A percentile compares a stretch with the other conserved stretches of the same genome.
Conservation (phyloP, 2,888 invertebrate species). For the Cosmopolites sordidus region DNA sequence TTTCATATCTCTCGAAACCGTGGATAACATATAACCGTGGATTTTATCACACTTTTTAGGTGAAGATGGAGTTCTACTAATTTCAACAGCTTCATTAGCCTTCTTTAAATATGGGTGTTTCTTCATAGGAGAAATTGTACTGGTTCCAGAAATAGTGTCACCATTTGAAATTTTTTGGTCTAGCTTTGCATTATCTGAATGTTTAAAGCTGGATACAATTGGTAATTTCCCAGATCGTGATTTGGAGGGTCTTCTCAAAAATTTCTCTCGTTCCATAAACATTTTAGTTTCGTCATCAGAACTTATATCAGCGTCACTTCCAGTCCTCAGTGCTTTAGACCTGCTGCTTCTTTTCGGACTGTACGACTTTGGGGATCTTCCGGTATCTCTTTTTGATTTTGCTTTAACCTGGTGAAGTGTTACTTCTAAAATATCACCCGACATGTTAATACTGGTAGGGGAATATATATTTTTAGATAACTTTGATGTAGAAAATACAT, state of each 20-base stretch:
- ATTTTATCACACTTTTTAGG: conserved; percentile 39
- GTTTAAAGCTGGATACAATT: no score
- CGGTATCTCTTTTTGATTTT: conserved; percentile 2
- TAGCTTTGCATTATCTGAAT: neutral
- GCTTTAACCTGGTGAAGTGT: conserved; percentile 36
- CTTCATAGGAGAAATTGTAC: conserved; percentile 15
- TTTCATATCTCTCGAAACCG: conserved; percentile 55
- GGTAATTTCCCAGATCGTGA: neutral
- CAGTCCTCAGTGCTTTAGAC: conserved; percentile 29
- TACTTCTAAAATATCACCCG: conserved; percentile 47
- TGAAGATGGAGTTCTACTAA: conserved; percentile 1
- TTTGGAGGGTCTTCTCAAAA: conserved; percentile 11
- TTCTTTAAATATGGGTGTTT: conserved; percentile 27
- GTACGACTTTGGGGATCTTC: conserved; percentile 11
- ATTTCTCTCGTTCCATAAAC: neutral
- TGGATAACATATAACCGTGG: conserved; percentile 59
- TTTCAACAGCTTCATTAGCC: conserved; percentile 12
- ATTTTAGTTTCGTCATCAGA: conserved; percentile 40
- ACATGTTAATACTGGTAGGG: conserved; percentile 46
- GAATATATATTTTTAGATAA: conserved; percentile 27
- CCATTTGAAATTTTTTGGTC: conserved; percentile 12
- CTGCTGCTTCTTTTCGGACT: conserved; percentile 23
- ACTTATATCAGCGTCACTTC: conserved; percentile 43
- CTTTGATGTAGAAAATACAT: conserved; percentile 7
- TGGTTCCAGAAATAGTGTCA: conserved; percentile 29